Base-by-base conservation (phyloP, 2,888 invertebrate species). In the Zygogramma bicolorata region DNA sequence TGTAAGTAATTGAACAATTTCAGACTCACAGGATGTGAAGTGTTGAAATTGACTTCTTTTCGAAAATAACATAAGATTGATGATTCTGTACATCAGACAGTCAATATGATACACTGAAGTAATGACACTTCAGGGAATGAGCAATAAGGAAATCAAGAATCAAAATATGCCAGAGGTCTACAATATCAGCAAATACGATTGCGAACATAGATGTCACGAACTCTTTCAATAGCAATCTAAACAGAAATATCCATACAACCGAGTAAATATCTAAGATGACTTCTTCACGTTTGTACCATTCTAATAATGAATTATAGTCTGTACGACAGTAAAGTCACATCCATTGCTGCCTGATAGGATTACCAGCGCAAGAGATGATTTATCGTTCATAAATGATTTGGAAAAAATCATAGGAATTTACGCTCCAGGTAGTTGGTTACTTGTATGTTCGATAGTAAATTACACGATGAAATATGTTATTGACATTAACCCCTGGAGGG, bases 371-470 rank as follows among this genome's bases (percentile, higher is more conserved):
- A 15, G 10, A 42, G 40, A 15, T 62, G 62, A 62, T 42, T 62
- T 62, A 62, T 62, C 18, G 42, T 38, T 42, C 42, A 42, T 27
- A 42, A 62, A 62, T 20, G 20, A 62, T 62, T 42, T 38, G 27
- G 18, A 42, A 42, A 25, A 40, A 59, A 31, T 4, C 8, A 29
- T 34, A 29, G 29, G 59, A 34, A 34, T 34, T 15, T 18, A 5
- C 18, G 18, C 8, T 6, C 59, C 18, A 20, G 13, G 10, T 31
- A 8, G 18, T 18, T 59, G 8, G 18, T 18, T 59, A 46, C 46
- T 46, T 46, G 46, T 20, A 46, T 59, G 13, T 20, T 29, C 13
- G 10, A 27, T 27, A 34, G 60, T 61, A 22, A 61, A 61, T 22
- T 38, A 61, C 20, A 38, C 34, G 18, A 61, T 61, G 22, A 61